Percentiles rank a stretch among this genome's conserved stretches.
These are phyloP conservation scores for Drosophila santomea DNA, from an alignment of 1,140 invertebrate species.

Conservation along the genomic window DNA sequence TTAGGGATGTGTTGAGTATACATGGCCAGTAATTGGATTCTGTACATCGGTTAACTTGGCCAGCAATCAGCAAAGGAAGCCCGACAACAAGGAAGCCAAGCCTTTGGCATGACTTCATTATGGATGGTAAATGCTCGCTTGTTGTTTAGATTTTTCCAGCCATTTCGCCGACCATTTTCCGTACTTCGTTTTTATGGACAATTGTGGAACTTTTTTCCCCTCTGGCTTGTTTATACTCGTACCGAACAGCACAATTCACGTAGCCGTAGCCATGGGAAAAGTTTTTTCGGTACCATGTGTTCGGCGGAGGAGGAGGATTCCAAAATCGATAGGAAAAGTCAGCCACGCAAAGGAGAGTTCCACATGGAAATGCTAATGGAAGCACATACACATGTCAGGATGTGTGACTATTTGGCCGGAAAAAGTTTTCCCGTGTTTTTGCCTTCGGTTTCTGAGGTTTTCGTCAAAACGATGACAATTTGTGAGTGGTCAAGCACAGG, in stretches of 20 bases:
- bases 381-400: slow-evolving; percentile 13
- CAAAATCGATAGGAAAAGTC: slow-evolving; percentile 57
- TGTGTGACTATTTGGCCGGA: slow-evolving; percentile 39
- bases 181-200: slow-evolving; percentile 48
- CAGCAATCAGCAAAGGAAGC: slow-evolving; percentile 12
- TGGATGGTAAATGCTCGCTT: slow-evolving; percentile 33
- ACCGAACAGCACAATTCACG: slow-evolving; percentile 7
- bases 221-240: background rate
- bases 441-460: slow-evolving; percentile 19
- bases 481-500: background rate
- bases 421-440: slow-evolving; percentile 32
- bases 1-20: slow-evolving; percentile 18
- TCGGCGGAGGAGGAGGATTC: background rate
- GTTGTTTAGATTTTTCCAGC: slow-evolving; percentile 24
- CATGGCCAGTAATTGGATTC: slow-evolving; percentile 41
- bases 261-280: slow-evolving; percentile 35
- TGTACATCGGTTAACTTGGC: slow-evolving; percentile 33
- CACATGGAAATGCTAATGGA: slow-evolving; percentile 45
- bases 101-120: slow-evolving; percentile 48
- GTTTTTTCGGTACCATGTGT: slow-evolving; percentile 43
- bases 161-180: background rate
- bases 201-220: slow-evolving; percentile 35
- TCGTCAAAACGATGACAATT: slow-evolving; percentile 1
- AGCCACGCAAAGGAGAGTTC: slow-evolving; percentile 36
- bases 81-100: background rate